Percentiles rank a stretch among this genome's conserved stretches.
These are phyloP conservation scores for Fregetta grallaria DNA, from an alignment of 2,113 vertebrate genomes.

Conservation along the genomic window DNA sequence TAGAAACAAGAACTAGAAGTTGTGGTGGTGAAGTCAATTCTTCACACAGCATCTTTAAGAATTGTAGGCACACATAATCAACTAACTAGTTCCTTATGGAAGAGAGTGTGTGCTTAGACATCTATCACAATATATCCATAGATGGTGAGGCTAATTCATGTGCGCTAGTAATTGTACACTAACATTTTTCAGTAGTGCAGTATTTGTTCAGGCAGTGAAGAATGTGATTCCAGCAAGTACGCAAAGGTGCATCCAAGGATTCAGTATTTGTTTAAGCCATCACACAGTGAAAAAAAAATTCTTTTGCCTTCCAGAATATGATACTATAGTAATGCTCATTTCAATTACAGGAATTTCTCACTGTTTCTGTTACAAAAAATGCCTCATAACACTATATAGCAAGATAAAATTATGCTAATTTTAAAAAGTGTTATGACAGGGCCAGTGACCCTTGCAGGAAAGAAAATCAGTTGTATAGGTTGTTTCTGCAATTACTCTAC, in stretches of 20 bases:
- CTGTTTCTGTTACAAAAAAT: not conserved
- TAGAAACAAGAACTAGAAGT: not conserved
- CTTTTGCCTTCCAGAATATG: not conserved
- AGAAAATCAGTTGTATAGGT: not conserved
- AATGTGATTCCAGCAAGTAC: not conserved
- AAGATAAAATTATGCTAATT: not conserved
- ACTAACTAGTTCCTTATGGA: not conserved
- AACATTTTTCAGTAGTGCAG: not conserved
- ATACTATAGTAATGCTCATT: not conserved
- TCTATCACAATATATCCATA: not conserved
- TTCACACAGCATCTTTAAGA: not conserved
- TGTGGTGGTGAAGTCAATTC: not conserved
- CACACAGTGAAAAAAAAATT: not conserved
- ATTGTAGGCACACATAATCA: not conserved
- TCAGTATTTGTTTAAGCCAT: not conserved
- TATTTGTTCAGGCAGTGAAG: not conserved
- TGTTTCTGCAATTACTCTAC: not conserved
- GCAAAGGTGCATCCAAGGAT: not conserved
- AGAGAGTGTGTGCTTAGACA: fast-evolving
- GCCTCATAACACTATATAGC: not conserved
- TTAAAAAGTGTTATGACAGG: not conserved
- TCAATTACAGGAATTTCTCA: not conserved
- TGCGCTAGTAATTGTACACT: not conserved
- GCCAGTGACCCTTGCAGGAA: not conserved
- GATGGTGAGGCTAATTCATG: not conserved